Base-by-base conservation (phyloP, 1,140 invertebrate species). In the Cydia amplana region DNA sequence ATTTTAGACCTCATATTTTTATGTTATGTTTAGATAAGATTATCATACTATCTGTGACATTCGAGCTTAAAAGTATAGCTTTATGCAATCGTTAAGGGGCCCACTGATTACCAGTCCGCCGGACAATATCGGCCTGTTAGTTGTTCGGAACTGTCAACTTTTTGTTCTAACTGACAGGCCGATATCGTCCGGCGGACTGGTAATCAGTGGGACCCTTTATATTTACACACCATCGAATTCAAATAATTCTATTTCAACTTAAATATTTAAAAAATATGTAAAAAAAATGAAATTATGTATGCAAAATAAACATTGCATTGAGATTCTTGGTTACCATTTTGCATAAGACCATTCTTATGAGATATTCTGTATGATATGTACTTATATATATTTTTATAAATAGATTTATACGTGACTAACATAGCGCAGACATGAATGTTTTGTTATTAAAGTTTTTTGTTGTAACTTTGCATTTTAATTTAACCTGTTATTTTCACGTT, bases 301-400 rank as follows among this genome's bases (percentile, higher is more conserved):
- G 32, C 32, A 32, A 32, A 32, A 49, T 49, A 10, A 49, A 16
- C 1, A 46, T 49, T 67, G 23, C 28, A 63, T 55, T n/a, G 28
- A 18, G 1, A 16, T 60, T 60, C 14, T 23, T 60, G 18, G 55
- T 60, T 60, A 60, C 55, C 55, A 23, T 23, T 60, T 60, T 60
- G 55, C 20, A 23, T 60, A 60, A 60, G 55, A 60, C 55, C 55
- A 60, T 23, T 60, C 20, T 23, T 23, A 60, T 4, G 20, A 60
- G 0, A 55, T 2, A n/a, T 60, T 3, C 25, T 28, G 28, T 28
- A 28, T n/a, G n/a, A 23, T 60, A 20, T 75, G 77, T 78, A 75
- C 43, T 75, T 76, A 75, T 80, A 79, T 84, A 83, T 88, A 84
- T 88, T 86, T 87, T 84, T 87, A 83, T 85, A 88, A 74, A 81